Evolutionary conservation across 2,888 invertebrate species (phyloP).

Genomic region (Spodoptera exigua): DNA sequence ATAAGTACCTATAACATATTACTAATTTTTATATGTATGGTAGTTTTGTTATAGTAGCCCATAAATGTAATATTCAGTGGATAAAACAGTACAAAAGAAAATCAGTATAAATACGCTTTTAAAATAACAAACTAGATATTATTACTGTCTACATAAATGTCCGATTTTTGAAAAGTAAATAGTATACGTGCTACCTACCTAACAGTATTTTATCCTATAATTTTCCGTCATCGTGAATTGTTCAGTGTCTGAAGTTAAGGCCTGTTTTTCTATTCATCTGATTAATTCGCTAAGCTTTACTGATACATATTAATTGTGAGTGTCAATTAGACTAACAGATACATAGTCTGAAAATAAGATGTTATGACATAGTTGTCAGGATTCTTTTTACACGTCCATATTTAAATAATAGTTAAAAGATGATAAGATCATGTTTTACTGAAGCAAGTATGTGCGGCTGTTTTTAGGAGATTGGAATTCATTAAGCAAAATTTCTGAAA

Average conservation of each 20-base stretch:
- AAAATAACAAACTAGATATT: constrained; percentile 1
- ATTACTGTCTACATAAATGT: neutral
- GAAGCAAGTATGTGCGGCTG: too few relatives aligned
- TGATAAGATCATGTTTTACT: too few relatives aligned
- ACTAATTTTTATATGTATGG: too few relatives aligned
- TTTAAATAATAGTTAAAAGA: too few relatives aligned
- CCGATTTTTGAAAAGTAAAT: neutral
- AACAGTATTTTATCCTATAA: neutral
- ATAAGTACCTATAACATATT: constrained; percentile 8
- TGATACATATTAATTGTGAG: neutral
- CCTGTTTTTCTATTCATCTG: too few relatives aligned
- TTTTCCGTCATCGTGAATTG: too few relatives aligned
- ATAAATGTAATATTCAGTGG: constrained; percentile 16
- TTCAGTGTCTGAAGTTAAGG: too few relatives aligned
- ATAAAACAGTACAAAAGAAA: constrained; percentile 38
- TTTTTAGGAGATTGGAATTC: too few relatives aligned
- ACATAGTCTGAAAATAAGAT: neutral
- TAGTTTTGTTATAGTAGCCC: too few relatives aligned
- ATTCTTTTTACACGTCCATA: too few relatives aligned
- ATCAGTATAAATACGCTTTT: constrained; percentile 6
- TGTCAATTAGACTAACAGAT: constrained; percentile 1
- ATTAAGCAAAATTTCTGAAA: too few relatives aligned
- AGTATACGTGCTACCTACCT: neutral
- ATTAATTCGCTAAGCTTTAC: too few relatives aligned
- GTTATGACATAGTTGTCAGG: neutral